Evolutionary conservation across 2,113 vertebrate genomes (phyloP).

Genomic region (Procavia capensis): DNA sequence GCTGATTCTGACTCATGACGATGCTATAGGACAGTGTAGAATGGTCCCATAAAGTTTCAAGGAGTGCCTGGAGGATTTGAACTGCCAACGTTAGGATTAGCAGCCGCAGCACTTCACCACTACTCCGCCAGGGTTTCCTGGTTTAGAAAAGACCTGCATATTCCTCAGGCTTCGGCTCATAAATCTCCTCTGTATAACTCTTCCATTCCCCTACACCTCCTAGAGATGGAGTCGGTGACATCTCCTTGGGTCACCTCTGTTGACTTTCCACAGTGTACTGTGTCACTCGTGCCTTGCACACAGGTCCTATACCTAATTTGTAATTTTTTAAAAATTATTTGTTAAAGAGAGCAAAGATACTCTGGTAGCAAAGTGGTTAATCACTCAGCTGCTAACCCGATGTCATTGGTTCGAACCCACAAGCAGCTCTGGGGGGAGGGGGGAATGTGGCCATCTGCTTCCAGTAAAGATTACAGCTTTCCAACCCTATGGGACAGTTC

Average conservation of each 20-base stretch:
- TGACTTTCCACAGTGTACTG: background rate
- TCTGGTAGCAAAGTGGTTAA: background rate
- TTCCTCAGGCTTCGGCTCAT: conserved; percentile 23
- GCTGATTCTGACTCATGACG: too few species aligned
- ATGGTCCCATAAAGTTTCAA: too few species aligned
- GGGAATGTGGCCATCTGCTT: background rate
- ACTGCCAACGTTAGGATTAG: too few species aligned
- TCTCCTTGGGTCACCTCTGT: background rate
- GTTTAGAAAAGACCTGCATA: background rate
- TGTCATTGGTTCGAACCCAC: background rate
- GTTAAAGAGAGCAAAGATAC: background rate
- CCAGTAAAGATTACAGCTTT: background rate
- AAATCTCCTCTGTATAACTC: background rate
- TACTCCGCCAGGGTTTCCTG: too few species aligned
- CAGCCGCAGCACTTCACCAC: too few species aligned
- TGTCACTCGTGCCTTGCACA: background rate
- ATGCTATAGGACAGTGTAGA: too few species aligned
- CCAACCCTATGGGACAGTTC: background rate
- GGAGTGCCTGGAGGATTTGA: too few species aligned
- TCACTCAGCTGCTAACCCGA: background rate
- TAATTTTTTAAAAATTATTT: conserved; percentile 1
- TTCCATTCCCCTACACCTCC: background rate
- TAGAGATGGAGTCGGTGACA: background rate
- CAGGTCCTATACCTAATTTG: background rate
- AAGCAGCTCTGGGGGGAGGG: background rate